Evolutionary conservation across 2,797 vertebrate genomes (phyloP).

Genomic region (Melanotaenia pygmaea): DNA sequence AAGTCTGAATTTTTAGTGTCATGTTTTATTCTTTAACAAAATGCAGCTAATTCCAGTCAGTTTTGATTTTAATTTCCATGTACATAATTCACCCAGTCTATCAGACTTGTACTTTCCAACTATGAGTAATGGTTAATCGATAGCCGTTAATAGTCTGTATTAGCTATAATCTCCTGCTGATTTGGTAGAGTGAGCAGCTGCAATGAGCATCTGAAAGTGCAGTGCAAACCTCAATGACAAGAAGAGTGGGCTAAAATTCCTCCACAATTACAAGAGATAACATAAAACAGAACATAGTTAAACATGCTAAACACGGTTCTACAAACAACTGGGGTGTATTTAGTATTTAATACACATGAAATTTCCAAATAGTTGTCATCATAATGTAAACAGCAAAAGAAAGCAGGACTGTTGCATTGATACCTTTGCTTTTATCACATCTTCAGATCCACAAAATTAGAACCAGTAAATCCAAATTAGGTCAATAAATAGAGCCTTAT

Average conservation of each 20-base stretch:
- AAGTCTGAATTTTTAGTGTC: constrained; percentile 15
- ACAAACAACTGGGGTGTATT: not conserved
- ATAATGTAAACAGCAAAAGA: too few species aligned
- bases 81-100: constrained; percentile 63
- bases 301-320: not conserved
- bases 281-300: not conserved
- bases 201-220: constrained; percentile 40
- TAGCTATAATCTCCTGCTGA: constrained; percentile 58
- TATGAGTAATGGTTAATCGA: constrained; percentile 76
- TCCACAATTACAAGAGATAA: not conserved
- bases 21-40: constrained; percentile 27
- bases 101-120: constrained; percentile 33
- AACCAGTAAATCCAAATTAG: not conserved
- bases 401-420: too few species aligned
- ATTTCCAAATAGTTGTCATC: too few species aligned
- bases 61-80: constrained; percentile 39
- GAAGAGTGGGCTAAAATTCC: not conserved
- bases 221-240: not conserved
- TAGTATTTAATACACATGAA: not conserved
- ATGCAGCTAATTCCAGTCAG: constrained; percentile 27
- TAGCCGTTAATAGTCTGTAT: constrained; percentile 72
- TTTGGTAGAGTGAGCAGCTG: constrained; percentile 60
- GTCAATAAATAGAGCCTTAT: not conserved
- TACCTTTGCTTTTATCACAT: not conserved
- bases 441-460: not conserved